Evolutionary conservation across 2,888 invertebrate genomes (phyloP), one percentile per base, ranked within the genome.

Genomic region (Trichopoda pennipes): DNA sequence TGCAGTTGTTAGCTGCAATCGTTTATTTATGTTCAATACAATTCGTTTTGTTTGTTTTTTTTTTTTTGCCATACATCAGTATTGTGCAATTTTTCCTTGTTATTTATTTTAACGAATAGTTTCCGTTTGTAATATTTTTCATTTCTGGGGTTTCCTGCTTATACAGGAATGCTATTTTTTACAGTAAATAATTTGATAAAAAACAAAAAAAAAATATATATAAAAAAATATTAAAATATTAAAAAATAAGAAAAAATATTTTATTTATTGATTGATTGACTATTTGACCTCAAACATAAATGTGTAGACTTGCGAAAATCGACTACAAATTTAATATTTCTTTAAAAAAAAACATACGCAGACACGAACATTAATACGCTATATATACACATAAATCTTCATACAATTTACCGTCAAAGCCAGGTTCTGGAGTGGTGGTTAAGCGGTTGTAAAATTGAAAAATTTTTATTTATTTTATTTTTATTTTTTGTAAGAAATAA

Each of bases 121-220:
- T 81, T 78, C 78, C 81, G 81, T 81, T 81, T 81, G 74, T 66
- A 78, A 70, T 75, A 81, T 78, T 81, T 70, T 81, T 66, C 76
- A 68, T 61, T 81, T 78, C 60, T 58, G 63, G 73, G 42, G 49
- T 60, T 81, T 78, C 74, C 78, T 78, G 70, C 63, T 70, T 69
- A 75, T 64, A 49, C 74, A 78, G 74, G 74, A 81, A 70, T 66
- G 56, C 78, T 58, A 69, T 74, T 73, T 74, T 73, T 68, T 61
- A 58, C 64, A 70, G 78, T 78, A 75, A 81, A 78, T 78, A 78
- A 81, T 78, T 78, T 81, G 74, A 74, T 77, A 64, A 58, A 78
- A 35, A 63, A 53, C 32, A 75, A 74, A 44, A 75, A 55, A 64
- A 35, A 38, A 75, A 49, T 12, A 21, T 32, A n/a, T n/a, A n/a